phyloP scores from a whole-genome alignment of 1,140 invertebrate genomes.

The Tetragnatha versicolor region DNA sequence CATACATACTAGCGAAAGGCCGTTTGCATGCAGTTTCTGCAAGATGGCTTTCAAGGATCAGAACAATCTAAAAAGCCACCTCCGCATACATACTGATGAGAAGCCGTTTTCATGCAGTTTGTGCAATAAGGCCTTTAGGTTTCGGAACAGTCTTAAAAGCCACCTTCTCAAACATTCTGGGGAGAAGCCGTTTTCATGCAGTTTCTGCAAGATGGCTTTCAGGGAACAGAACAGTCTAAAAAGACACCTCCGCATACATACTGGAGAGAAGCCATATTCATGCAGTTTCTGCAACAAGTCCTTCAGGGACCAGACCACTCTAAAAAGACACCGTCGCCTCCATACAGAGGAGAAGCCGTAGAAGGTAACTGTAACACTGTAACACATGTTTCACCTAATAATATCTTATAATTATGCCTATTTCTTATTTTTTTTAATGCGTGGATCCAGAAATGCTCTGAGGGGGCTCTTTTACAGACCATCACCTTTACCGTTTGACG shows the following conservation, averaged over 20 bases:
- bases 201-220: neutral
- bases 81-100: neutral
- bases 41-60: neutral
- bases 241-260: neutral
- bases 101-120: neutral
- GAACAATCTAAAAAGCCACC: neutral
- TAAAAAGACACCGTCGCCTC: no score
- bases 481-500: no score
- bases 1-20: conserved; percentile 11
- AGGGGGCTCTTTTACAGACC: no score
- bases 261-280: neutral
- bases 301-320: no score
- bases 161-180: conserved; percentile 5
- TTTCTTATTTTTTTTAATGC: no score
- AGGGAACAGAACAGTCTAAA: neutral
- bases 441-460: no score
- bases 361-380: no score
- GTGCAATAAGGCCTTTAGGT: neutral
- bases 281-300: neutral
- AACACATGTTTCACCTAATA: no score
- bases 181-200: conserved; percentile 24
- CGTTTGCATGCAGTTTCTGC: conserved; percentile 3
- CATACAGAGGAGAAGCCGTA: no score
- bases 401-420: no score
- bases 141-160: neutral